Base-by-base conservation (phyloP, 2,113 vertebrate genomes). In the Mungos mungo region DNA sequence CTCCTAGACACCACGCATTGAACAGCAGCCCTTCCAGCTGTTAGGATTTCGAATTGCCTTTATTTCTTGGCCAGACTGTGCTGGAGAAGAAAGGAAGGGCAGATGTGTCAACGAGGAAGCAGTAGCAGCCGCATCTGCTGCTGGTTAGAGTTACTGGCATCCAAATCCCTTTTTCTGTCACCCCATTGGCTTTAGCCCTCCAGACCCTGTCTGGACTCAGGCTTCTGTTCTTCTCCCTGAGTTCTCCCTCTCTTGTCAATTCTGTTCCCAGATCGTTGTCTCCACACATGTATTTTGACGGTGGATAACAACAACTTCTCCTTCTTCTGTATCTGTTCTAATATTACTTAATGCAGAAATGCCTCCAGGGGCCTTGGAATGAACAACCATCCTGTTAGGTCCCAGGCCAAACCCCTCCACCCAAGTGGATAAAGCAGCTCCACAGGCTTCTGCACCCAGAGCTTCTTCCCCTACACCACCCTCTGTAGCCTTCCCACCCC, bases 331-430 rank as follows among this genome's bases (percentile, higher is more conserved):
- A 41, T 80, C 89, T 80, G 29, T 72, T 90, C 95, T 71, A 90
- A 86, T 96, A 74, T 81, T 85, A 92, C 95, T 98, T 95, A 98
- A 93, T 97, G 97, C 86, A 93, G 92, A 65, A 77, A 92, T 45
- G 98, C 98, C 98, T 97, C 87, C 29, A 1, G 41, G 98, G 98
- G 91, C 65, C 98, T 98, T 96, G 90, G 97, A 98, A 98, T 98
- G 98, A 98, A 98, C 98, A 98, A 41, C 35, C 11, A 33, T 21
- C 50, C 92, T 93, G 72, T 96, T 76, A 89, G 91, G 57, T 84
- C 85, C 15, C 54, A 92, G 97, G 97, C 98, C 97, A 98, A 66
- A 98, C 98, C 98, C 98, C 95, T 99, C 96, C 96, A 98, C 65
- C 98, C 98, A 98, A 97, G 98, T 95, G 98, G 98, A 98, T 98